Conservation (phyloP, 2,113 vertebrate species). For the Pogona vitticeps region DNA sequence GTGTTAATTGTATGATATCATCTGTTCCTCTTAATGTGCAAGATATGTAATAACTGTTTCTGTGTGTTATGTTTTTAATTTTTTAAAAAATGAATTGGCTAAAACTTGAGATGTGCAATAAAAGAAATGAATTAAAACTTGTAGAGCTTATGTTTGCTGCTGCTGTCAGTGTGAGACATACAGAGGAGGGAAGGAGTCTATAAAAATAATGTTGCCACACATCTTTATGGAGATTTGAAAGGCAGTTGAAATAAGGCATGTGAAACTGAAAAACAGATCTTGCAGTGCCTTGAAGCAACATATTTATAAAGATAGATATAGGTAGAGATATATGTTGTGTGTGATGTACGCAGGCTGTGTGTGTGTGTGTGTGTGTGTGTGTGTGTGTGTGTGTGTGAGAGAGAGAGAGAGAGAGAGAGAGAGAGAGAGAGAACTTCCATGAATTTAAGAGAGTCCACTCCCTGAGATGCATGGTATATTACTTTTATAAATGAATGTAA, state of each 20-base stretch:
- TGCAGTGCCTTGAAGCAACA: not conserved
- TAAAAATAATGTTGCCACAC: not conserved
- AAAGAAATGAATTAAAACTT: not conserved
- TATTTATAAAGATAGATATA: not conserved
- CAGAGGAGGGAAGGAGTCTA: not conserved
- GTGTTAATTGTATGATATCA: not conserved
- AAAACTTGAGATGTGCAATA: not conserved
- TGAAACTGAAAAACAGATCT: not conserved
- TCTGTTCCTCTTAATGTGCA: not conserved
- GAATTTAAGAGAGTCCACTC: not conserved
- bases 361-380: no score
- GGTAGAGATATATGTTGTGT: not conserved
- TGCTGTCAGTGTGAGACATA: not conserved
- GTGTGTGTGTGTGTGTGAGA: no score
- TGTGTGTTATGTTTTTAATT: not conserved
- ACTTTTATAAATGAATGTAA: not conserved
- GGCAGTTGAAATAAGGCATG: not conserved
- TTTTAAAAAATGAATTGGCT: not conserved
- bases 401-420: no score
- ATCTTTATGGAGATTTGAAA: not conserved
- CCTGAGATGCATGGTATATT: not conserved
- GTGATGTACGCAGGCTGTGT: not conserved
- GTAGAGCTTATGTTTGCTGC: not conserved
- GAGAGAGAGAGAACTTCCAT: not conserved
- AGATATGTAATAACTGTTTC: not conserved